Conservation (phyloP, 1,140 invertebrate genomes). For the Branchinecta lynchi region DNA sequence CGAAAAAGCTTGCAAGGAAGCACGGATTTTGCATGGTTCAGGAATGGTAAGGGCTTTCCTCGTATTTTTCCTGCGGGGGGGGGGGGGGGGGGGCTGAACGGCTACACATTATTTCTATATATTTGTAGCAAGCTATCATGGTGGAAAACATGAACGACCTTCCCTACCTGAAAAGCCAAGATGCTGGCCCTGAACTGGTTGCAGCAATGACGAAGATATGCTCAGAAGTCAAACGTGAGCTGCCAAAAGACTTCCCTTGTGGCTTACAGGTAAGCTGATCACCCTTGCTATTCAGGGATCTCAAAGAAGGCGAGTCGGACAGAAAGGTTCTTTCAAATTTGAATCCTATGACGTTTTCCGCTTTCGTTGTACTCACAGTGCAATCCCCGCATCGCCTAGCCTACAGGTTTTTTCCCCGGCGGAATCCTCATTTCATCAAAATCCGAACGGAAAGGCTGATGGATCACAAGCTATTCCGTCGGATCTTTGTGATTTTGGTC, state of each 20-base stretch:
- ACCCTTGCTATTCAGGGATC: no score
- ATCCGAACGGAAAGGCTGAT: no score
- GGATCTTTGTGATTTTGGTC: no score
- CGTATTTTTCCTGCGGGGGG: not conserved
- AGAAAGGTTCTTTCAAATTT: no score
- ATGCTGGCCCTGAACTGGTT: conserved; percentile 49
- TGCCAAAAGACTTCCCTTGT: conserved; percentile 36
- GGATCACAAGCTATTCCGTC: no score
- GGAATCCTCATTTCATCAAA: no score
- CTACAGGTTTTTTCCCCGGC: no score
- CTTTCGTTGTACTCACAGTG: no score
- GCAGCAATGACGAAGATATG: conserved; percentile 50
- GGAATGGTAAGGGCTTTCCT: conserved; percentile 36
- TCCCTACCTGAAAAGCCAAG: conserved; percentile 45
- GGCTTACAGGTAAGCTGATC: conserved; percentile 41
- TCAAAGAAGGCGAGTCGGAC: no score
- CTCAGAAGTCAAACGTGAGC: conserved; percentile 36
- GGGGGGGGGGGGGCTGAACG: not conserved
- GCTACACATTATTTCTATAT: conserved; percentile 15
- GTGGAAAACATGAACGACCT: conserved; percentile 78
- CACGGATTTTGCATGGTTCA: conserved; percentile 38
- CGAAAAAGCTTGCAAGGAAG: conserved; percentile 40
- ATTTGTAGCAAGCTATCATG: conserved; percentile 50
- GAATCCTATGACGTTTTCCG: no score
- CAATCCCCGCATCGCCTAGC: no score